Base-by-base conservation (phyloP, 2,888 invertebrate species). In the Diarsia rubi region DNA sequence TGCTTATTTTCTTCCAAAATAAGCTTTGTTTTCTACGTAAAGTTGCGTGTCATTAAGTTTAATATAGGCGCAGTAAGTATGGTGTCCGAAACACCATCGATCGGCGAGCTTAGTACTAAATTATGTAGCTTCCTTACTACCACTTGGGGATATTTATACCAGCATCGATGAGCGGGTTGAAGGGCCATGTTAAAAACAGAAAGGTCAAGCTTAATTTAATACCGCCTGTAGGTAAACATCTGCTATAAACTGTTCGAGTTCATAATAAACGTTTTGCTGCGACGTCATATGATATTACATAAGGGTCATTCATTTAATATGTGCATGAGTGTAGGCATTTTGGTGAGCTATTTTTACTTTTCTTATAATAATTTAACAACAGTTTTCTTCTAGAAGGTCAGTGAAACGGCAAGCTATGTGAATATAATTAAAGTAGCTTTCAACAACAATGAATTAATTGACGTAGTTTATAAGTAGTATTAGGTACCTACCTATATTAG, bases 81-180 rank as follows among this genome's bases (percentile, higher is more conserved):
- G 68, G 78, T 89, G 88, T 89, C 86, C 87, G 82, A 91, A 91
- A 90, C 81, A 81, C 74, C 85, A 94, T 95, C 94, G 94, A 95
- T 94, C 93, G 92, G 49, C 71, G 78, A 86, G 86, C 91, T 83
- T 79, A 78, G 86, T 80, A 90, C 91, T 95, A 91, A 93, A 95
- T 95, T 93, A 95, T 94, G 91, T 93, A 95, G 89, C 85, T 88
- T 87, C 88, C 87, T 91, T 90, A 91, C 88, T 85, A 88, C 87
- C 85, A 87, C 88, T 90, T 84, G 83, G 88, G 88, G 90, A 89
- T 94, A 94, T 94, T 94, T 94, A 93, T 94, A 93, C 81, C 91
- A 82, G 82, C 87, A 89, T 89, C 86, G 90, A 88, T 86, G 89
- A 89, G 80, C 75, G 71, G 87, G 87, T 84, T 78, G 82, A 86